A percentile compares a stretch with the other conserved stretches of the same genome.
Evolutionary conservation across 2,888 invertebrate species (phyloP).

Genomic region (Scaptomyza polygonia): DNA sequence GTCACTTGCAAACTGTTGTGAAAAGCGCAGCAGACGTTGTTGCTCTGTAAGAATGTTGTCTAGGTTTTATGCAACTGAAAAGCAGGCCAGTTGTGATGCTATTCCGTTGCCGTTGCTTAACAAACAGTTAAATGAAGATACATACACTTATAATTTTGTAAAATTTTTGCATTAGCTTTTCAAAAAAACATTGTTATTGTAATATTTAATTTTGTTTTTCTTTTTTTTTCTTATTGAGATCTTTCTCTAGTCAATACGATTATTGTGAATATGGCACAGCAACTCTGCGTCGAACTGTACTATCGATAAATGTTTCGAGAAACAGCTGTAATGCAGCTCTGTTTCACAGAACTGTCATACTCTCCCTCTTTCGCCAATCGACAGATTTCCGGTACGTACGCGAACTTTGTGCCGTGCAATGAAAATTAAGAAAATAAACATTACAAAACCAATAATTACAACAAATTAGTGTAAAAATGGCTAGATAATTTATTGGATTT

Average conservation of each 20-base stretch:
- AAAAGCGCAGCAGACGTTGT: conserved; percentile 41
- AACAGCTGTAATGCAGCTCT: conserved; percentile 41
- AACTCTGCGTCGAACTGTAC: conserved; percentile 32
- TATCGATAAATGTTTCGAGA: conserved; percentile 36
- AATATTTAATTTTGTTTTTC: conserved; percentile 34
- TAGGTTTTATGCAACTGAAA: conserved; percentile 64
- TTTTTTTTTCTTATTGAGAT: conserved; percentile 42
- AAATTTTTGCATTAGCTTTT: conserved; percentile 18
- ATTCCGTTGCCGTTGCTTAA: conserved; percentile 22
- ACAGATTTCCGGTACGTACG: conserved; percentile 84
- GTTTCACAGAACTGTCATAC: conserved; percentile 50
- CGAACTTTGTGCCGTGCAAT: conserved; percentile 65
- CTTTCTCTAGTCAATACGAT: conserved; percentile 36
- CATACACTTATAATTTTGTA: conserved; percentile 60
- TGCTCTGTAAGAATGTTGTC: conserved; percentile 25
- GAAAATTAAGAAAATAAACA: conserved; percentile 55
- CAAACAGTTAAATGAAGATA: conserved; percentile 23
- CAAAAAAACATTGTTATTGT: conserved; percentile 44
- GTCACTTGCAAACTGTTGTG: conserved; percentile 25
- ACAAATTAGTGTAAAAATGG: conserved; percentile 45
- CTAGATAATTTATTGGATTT: conserved; percentile 22
- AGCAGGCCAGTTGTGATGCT: conserved; percentile 19
- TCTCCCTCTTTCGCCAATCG: conserved; percentile 84
- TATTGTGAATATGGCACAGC: conserved; percentile 20
- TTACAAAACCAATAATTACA: conserved; percentile 30